phyloP scores from a whole-genome alignment of 2,113 vertebrate genomes.

The Periophthalmodon schlosseri region DNA sequence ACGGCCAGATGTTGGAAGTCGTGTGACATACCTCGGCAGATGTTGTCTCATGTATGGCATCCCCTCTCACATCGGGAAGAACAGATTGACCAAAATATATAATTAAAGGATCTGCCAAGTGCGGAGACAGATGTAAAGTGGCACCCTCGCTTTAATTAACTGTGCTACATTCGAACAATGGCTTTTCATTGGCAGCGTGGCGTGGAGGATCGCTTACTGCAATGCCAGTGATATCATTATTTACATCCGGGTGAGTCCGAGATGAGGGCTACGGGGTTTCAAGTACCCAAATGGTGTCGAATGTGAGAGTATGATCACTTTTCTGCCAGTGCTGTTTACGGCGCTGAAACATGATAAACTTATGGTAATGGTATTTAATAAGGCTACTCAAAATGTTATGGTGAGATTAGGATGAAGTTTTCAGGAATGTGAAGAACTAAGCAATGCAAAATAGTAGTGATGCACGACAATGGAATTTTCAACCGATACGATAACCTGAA shows the following conservation, averaged over 20 bases:
- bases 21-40: slow-evolving; percentile 75
- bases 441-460: background rate
- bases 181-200: slow-evolving; percentile 44
- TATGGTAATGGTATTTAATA: background rate
- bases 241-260: background rate
- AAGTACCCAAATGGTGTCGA: background rate
- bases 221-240: background rate
- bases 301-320: background rate
- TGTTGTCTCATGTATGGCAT: slow-evolving; percentile 71
- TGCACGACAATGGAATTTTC: no score
- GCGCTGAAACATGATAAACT: background rate
- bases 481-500: no score
- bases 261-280: background rate
- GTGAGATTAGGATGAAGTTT: background rate
- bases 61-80: slow-evolving; percentile 76
- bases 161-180: slow-evolving; percentile 55
- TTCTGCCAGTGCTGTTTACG: background rate
- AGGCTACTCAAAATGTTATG: background rate
- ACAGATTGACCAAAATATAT: slow-evolving; percentile 83
- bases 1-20: slow-evolving; percentile 73
- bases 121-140: slow-evolving; percentile 75
- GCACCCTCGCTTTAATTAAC: slow-evolving; percentile 70
- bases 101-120: slow-evolving; percentile 70
- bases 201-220: slow-evolving; percentile 26
- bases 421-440: background rate